Base-by-base conservation (phyloP, 2,113 vertebrate species). In the Spermophilus dauricus region DNA sequence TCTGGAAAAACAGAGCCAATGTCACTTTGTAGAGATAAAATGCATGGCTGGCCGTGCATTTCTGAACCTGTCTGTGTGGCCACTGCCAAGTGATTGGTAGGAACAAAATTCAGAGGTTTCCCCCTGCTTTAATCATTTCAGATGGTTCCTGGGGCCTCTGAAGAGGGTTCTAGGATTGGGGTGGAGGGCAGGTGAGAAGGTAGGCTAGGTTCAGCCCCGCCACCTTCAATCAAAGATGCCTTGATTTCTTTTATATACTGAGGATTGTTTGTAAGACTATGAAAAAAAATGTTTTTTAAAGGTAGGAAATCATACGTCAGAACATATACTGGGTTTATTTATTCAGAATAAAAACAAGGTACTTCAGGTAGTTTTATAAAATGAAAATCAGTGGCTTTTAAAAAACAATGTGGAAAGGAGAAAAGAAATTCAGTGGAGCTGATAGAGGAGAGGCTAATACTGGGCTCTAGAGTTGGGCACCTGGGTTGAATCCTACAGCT, bases 21-120 rank as follows among this genome's bases (percentile, higher is more conserved):
- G 85, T 97, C 89, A 97, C 92, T 87, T 95, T 97, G 90, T 11
- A 30, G 51, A 80, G 45, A 26, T n/a, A 37, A 89, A 89, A 17
- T 4, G 53, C 32, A 78, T 45, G 45, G 73, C 78, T 95, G 32
- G 18, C 56, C 53, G 12, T 83, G 96, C 76, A n/a, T 12, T 0
- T 77, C 26, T 56, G 84, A 78, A 39, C 24, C 17, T 92, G 58
- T 39, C 48, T 48, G 0, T 5, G 1, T 37, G 90, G 48, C 80
- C 34, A 42, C 69, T 75, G 26, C 28, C 28, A 51, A 22, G 48
- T 45, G 20, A 12, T 37, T 78, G 72, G 16, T 63, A 28, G 83
- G 6, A 65, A 17, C 53, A n/a, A 69, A 63, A 82, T 63, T 82
- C 70, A 16, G 45, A 78, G 17, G 24, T 37, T 45, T 16, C 7